Evolutionary conservation across 2,888 invertebrate species (phyloP).

Genomic region (Patella pellucida): DNA sequence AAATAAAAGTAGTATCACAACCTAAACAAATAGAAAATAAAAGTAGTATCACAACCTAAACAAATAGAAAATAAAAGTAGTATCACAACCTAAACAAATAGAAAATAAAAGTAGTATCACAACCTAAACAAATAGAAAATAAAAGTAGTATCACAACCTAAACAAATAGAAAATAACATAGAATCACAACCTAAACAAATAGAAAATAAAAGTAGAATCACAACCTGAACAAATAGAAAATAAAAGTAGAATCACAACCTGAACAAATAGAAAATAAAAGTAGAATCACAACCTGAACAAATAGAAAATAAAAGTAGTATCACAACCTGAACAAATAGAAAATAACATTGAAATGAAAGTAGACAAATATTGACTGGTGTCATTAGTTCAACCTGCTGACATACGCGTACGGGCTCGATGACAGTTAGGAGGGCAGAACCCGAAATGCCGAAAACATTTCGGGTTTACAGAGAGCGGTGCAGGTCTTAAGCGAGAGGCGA

Average conservation of each 20-base stretch:
- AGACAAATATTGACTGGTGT: no score
- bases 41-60: slow-evolving; percentile 47
- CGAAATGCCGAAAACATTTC: no score
- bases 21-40: slow-evolving; percentile 29
- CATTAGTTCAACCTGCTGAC: no score
- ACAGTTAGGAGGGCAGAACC: no score
- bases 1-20: slow-evolving; percentile 38
- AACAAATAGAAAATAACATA: no score
- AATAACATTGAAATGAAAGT: no score
- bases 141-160: no score
- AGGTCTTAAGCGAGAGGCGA: no score
- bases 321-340: slow-evolving; percentile 41
- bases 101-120: slow-evolving; percentile 33
- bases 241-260: slow-evolving; percentile 45
- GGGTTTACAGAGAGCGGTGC: no score
- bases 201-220: slow-evolving; percentile 28
- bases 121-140: slow-evolving; percentile 35
- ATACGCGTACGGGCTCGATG: no score
- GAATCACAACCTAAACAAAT: slow-evolving; percentile 46
- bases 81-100: slow-evolving; percentile 44
- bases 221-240: slow-evolving; percentile 39
- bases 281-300: slow-evolving; percentile 47
- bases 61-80: slow-evolving; percentile 12
- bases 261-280: neutral
- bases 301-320: slow-evolving; percentile 22